phyloP scores from a whole-genome alignment of 2,888 invertebrate genomes.

The Diaphora mendica region DNA sequence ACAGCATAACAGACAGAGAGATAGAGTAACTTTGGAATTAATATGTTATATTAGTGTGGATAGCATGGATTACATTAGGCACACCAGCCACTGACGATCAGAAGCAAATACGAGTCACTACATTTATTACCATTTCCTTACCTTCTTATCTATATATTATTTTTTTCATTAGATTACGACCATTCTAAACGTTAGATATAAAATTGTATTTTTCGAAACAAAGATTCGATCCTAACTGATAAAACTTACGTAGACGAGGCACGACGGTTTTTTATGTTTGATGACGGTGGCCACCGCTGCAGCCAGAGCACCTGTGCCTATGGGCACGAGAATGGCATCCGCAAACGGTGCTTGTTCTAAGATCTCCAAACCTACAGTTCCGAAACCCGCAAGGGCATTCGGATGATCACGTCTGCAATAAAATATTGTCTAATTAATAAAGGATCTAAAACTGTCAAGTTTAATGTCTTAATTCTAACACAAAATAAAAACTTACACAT shows the following conservation, averaged over 20 bases:
- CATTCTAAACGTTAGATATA: background rate
- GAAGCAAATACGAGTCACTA: background rate
- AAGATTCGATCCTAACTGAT: background rate
- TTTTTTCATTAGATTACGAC: background rate
- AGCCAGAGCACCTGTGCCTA: slow-evolving; percentile 95
- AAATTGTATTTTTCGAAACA: background rate
- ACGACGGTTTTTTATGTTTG: slow-evolving; percentile 92
- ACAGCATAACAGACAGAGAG: no score
- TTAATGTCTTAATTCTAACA: background rate
- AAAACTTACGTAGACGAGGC: slow-evolving; percentile 93
- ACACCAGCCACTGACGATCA: background rate
- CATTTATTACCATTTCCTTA: background rate
- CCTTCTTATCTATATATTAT: background rate
- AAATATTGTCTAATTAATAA: background rate
- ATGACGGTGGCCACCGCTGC: slow-evolving; percentile 95
- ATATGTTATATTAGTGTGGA: no score
- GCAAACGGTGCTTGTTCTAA: slow-evolving; percentile 93
- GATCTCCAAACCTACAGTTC: slow-evolving; percentile 96
- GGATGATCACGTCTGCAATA: slow-evolving; percentile 95
- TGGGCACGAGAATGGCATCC: slow-evolving; percentile 95
- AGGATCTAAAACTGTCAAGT: background rate
- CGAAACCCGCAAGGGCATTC: slow-evolving; percentile 96
- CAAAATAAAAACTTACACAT: slow-evolving; percentile 80
- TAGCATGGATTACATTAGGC: background rate
- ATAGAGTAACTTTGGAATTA: no score